Percentiles rank a stretch among this genome's conserved stretches.
Evolutionary conservation across 2,888 invertebrate species (phyloP).

Genomic region (Thelaira solivaga): DNA sequence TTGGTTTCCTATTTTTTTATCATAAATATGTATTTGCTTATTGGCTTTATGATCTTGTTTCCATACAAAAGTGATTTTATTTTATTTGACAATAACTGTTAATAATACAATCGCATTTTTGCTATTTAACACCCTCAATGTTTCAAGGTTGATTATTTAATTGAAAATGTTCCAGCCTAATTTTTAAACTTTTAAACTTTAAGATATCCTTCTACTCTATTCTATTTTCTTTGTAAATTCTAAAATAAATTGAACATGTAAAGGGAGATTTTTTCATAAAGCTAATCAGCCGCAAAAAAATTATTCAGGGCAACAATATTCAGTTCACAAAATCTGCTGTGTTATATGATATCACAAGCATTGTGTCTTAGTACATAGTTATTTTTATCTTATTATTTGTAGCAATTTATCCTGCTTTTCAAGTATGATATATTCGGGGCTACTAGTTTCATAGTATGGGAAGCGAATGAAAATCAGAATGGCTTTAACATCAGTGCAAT

Average conservation of each 20-base stretch:
- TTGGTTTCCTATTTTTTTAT: not conserved
- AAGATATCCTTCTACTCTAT: not conserved
- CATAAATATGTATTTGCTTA: constrained; percentile 35
- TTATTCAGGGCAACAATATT: no score
- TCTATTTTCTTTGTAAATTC: not conserved
- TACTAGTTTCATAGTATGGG: no score
- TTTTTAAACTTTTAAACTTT: constrained; percentile 17
- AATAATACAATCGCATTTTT: constrained; percentile 27
- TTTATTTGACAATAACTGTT: constrained; percentile 45
- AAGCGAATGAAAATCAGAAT: no score
- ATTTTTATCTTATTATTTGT: no score
- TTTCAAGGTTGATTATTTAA: not conserved
- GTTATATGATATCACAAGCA: no score
- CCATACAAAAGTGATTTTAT: constrained; percentile 10
- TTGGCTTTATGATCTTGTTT: constrained; percentile 42
- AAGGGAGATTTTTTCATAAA: no score
- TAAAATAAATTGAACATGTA: not conserved
- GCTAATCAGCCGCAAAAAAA: no score
- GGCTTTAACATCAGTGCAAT: no score
- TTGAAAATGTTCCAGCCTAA: not conserved
- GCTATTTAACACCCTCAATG: not conserved
- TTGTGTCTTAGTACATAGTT: no score
- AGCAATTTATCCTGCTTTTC: no score
- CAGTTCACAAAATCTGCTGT: no score
- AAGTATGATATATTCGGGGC: no score